Evolutionary conservation across 2,113 vertebrate genomes (phyloP).

Genomic region (Scophthalmus maximus): DNA sequence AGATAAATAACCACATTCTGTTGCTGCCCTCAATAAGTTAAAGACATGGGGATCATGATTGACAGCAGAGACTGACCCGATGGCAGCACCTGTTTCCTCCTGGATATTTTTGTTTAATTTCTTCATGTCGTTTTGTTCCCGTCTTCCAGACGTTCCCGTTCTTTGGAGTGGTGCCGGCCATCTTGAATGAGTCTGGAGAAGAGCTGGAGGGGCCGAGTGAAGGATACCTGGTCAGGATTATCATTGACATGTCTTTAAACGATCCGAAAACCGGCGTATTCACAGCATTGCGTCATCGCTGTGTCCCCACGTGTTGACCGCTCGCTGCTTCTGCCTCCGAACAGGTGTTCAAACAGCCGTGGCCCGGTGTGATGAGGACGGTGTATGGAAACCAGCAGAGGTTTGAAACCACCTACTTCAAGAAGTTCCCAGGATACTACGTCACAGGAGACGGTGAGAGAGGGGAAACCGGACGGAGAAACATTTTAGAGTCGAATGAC

Average conservation of each 20-base stretch:
- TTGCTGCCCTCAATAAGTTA: no score
- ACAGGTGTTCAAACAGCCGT: constrained; percentile 98
- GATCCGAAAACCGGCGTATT: no score
- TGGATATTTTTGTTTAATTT: neutral
- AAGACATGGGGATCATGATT: no score
- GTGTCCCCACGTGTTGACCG: neutral
- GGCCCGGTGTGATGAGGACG: constrained; percentile 96
- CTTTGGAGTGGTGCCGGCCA: constrained; percentile 94
- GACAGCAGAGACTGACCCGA: neutral
- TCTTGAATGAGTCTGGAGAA: constrained; percentile 94
- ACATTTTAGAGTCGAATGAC: no score
- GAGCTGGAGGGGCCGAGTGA: constrained; percentile 95
- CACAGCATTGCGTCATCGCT: neutral
- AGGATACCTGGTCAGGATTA: constrained; percentile 90
- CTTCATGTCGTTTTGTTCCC: neutral
- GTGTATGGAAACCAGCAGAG: constrained; percentile 91
- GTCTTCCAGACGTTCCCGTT: constrained; percentile 91
- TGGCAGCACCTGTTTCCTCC: neutral
- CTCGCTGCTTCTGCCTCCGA: neutral
- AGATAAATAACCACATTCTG: no score
- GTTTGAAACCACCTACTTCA: constrained; percentile 93
- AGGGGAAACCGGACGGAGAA: no score
- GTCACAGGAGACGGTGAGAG: constrained; percentile 95
- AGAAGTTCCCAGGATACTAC: constrained; percentile 97
- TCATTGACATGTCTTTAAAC: no score